These are phyloP conservation scores for Cyanoderma ruficeps DNA, from an alignment of 2,113 vertebrate species.

Conservation along the genomic window DNA sequence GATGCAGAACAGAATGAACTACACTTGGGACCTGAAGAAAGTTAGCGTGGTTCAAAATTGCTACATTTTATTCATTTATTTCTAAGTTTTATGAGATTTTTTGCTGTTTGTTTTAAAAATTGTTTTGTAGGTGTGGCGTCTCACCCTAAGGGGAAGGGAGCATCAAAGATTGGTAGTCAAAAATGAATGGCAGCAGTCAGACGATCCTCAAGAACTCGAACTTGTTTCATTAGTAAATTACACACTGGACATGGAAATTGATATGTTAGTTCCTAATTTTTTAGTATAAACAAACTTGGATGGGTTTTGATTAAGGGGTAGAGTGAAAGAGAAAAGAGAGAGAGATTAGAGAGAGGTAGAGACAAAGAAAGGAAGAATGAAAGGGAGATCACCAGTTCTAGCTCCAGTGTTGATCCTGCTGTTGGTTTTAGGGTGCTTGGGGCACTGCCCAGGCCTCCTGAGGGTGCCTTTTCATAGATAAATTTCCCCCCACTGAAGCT, in stretches of 20 bases:
- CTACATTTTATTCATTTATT: background rate
- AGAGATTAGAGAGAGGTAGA: no score
- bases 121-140: background rate
- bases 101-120: background rate
- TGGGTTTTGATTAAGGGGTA: background rate
- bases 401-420: background rate
- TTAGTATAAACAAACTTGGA: background rate
- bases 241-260: background rate
- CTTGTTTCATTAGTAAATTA: background rate
- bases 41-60: background rate
- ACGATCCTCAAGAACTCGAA: background rate
- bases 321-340: background rate
- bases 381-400: background rate
- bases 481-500: accelerated
- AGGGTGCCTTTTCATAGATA: background rate
- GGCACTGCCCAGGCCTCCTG: background rate
- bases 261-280: background rate
- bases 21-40: background rate
- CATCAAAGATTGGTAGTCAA: background rate
- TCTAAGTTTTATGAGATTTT: background rate
- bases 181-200: background rate
- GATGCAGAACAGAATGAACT: background rate
- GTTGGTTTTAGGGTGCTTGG: background rate
- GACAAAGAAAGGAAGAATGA: background rate
- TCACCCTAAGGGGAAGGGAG: background rate